Base-by-base conservation (phyloP, 1,140 invertebrate genomes). In the Macrobrachium rosenbergii region DNA sequence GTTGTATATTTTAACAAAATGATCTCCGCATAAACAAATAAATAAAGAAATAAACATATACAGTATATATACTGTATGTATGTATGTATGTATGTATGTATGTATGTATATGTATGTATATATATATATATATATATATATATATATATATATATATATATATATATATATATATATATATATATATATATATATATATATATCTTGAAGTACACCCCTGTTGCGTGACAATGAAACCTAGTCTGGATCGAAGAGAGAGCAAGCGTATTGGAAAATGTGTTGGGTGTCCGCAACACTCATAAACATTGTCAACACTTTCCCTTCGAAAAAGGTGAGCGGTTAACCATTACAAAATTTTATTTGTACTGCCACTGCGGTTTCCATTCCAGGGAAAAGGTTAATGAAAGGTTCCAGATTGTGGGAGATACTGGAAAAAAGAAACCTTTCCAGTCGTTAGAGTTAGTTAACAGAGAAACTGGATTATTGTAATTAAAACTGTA, bases 71-170 rank as follows among this genome's bases (percentile, higher is more conserved):
- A n/a, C n/a, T 67, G 16, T 67, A 12, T 67, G 8, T n/a, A n/a
- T n/a, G 2, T n/a, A n/a, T 69, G 2, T 7, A 21, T 69, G 7
- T 69, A 2, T 69, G 7, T 69, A 2, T 69, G 7, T 69, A 2
- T 69, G 7, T 21, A n/a, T 69, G 7, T 69, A n/a, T 69, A n/a
- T 69, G 0, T 69, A 17, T n/a, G 0, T 69, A n/a, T n/a, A n/a
- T 69, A n/a, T 69, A n/a, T 19, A 12, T 19, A n/a, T 69, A 69
- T 69, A 52, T 52, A 52, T 52, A 52, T 52, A 52, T 52, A 52
- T 69, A 69, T 69, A 69, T 21, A 23, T 69, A 69, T 69, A 69
- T 16, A 69, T 21, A 69, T n/a, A 23, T n/a, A 69, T n/a, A 23
- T 5, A n/a, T 23, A 69, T 21, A 21, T 69, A 67, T 19, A 67